Evolutionary conservation across 2,797 vertebrate species (phyloP), one percentile per base, ranked within the genome.

Genomic region (Peromyscus nudipes): DNA sequence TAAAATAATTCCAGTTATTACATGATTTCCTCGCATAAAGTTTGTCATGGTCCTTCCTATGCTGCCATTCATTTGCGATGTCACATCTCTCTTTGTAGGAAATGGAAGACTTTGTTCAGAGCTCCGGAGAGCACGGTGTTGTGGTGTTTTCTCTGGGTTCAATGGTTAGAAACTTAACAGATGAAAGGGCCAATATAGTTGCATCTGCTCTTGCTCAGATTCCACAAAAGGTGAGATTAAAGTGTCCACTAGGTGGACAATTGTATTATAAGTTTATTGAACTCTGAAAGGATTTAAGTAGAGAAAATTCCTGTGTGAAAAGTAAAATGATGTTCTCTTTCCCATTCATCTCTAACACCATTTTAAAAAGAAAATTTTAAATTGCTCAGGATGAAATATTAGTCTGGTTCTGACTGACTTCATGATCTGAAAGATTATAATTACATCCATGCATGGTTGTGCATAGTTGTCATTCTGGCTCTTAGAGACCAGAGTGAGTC

Each of bases 81-180:
- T 62, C 19, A 2, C 5, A 12, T 19, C 9, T 83, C 23, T 27
- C 65, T 81, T 31, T 13, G 0, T 37, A 89, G 79, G 92, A 94
- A 83, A 89, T 94, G 19, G 86, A 94, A 76, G n/a, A 75, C 19
- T 94, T 94, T 76, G 86, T 89, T 21, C 79, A 94, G 69, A 94
- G 57, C n/a, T 89, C 93, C 76, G 93, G 93, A n/a, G 87, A 76
- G 65, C 17, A 94, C 2, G 93, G 93, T 14, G 0, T 83, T 1
- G 57, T 94, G n/a, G 93, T 94, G 29, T 90, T 89, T 83, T 83
- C 79, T 57, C 87, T 94, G n/a, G 93, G 93, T 2, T 94, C 93
- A 9, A 84, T 94, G 27, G 4, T 94, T 31, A n/a, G 29, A n/a
- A 76, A 83, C 57, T 2, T 89, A n/a, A 29, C 69, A 43, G 29